Conservation (phyloP, 2,888 invertebrate species). For the Scaptomyza flava region DNA sequence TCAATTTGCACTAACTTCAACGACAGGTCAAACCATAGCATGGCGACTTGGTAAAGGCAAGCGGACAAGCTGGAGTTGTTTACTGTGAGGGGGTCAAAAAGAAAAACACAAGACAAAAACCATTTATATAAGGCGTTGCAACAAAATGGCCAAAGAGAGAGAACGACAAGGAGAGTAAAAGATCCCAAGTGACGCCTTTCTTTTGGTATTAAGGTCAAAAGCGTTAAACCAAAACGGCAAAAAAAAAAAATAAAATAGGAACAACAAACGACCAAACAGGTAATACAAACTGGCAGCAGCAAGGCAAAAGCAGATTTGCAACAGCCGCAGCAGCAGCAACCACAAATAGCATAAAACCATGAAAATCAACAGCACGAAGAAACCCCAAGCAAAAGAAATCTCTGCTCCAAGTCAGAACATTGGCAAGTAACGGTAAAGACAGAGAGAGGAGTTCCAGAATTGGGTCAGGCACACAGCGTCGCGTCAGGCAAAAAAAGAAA, state of each 20-base stretch:
- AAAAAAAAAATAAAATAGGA: conserved; percentile 35
- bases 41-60: background rate
- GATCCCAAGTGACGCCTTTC: conserved; percentile 73
- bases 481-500: background rate
- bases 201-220: conserved; percentile 76
- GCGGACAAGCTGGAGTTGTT: background rate
- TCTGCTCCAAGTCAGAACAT: conserved; percentile 30
- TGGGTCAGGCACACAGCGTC: conserved; percentile 59
- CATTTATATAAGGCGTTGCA: conserved; percentile 37
- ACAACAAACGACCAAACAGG: conserved; percentile 45
- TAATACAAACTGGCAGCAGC: conserved; percentile 54
- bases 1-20: conserved; percentile 62
- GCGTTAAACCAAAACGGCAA: conserved; percentile 74
- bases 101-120: conserved; percentile 10
- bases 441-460: conserved; percentile 59
- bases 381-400: conserved; percentile 21
- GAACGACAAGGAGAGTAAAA: conserved; percentile 20
- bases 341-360: conserved; percentile 47
- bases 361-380: background rate
- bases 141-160: conserved; percentile 8
- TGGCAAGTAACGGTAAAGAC: conserved; percentile 51
- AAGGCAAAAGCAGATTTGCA: conserved; percentile 65
- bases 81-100: no score
- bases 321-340: conserved; percentile 45
- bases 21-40: conserved; percentile 17